Evolutionary conservation across 2,113 vertebrate genomes (phyloP).

Genomic region (Steatornis caripensis): DNA sequence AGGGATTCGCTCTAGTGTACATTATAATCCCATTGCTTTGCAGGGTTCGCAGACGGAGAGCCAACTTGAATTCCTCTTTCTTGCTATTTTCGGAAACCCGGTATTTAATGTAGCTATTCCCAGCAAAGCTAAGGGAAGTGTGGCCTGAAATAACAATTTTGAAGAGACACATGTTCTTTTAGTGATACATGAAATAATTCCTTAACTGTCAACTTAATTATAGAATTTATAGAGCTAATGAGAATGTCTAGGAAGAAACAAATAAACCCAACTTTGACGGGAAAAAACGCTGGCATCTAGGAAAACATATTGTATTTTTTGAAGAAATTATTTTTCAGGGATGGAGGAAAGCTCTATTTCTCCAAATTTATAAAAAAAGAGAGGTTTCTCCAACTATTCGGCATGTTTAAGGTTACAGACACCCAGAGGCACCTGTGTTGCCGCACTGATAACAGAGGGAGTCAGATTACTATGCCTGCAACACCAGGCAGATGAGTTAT

Average conservation of each 20-base stretch:
- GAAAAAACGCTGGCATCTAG: not conserved
- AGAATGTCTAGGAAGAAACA: conserved; percentile 12
- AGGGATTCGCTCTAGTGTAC: conserved; percentile 89
- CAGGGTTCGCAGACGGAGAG: conserved; percentile 90
- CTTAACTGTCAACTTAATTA: conserved; percentile 1
- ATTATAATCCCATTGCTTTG: conserved; percentile 94
- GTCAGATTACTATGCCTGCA: not conserved
- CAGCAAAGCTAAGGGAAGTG: conserved; percentile 94
- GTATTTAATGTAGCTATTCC: conserved; percentile 97
- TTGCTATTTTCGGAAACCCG: conserved; percentile 85
- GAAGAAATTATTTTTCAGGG: not conserved
- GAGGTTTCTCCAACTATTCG: not conserved
- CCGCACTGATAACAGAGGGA: not conserved
- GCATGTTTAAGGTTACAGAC: not conserved
- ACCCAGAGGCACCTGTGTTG: not conserved
- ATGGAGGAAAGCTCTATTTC: not conserved
- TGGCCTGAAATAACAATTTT: conserved; percentile 82
- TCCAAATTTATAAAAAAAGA: not conserved
- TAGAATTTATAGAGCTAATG: not conserved
- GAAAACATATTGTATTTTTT: not conserved
- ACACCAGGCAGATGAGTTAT: not conserved
- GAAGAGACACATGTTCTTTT: conserved; percentile 46
- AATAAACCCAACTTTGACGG: not conserved
- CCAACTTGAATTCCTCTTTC: conserved; percentile 87
- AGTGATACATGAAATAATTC: conserved; percentile 22